These are phyloP conservation scores for Calameuta pallipes DNA, from an alignment of 2,888 invertebrate species.

Conservation along the genomic window DNA sequence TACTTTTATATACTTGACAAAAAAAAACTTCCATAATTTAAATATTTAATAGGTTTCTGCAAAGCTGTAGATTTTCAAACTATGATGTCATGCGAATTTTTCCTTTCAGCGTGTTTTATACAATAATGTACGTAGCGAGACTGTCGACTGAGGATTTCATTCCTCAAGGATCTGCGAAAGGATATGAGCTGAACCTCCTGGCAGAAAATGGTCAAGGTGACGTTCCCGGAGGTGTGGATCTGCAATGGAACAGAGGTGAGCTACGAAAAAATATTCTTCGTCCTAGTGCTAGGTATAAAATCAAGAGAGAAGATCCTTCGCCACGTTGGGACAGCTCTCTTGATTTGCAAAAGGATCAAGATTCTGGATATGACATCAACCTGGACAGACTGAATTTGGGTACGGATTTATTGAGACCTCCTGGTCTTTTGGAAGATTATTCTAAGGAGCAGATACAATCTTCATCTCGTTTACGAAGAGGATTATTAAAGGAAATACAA, in stretches of 20 bases:
- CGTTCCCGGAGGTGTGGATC: neutral
- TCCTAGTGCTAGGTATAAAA: constrained; percentile 1
- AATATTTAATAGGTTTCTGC: neutral
- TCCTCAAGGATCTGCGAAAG: constrained; percentile 14
- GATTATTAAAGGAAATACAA: neutral
- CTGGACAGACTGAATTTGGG: neutral
- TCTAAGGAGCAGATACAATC: neutral
- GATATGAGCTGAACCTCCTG: neutral
- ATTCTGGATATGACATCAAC: neutral
- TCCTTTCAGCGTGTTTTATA: constrained; percentile 41
- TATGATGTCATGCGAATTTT: constrained; percentile 33
- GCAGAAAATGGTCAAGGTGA: neutral
- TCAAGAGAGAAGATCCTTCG: neutral
- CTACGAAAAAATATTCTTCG: neutral
- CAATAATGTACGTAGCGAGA: constrained; percentile 42
- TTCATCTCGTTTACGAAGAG: neutral
- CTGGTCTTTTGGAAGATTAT: neutral
- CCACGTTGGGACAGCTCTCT: neutral
- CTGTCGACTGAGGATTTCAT: constrained; percentile 27
- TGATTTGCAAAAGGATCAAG: neutral
- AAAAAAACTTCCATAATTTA: neutral
- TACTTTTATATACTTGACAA: neutral
- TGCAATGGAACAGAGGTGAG: neutral
- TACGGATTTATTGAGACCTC: constrained; percentile 1
- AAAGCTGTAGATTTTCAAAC: neutral